These are phyloP conservation scores for Puffinus mauretanicus DNA, from an alignment of 2,113 vertebrate genomes.

Conservation along the genomic window DNA sequence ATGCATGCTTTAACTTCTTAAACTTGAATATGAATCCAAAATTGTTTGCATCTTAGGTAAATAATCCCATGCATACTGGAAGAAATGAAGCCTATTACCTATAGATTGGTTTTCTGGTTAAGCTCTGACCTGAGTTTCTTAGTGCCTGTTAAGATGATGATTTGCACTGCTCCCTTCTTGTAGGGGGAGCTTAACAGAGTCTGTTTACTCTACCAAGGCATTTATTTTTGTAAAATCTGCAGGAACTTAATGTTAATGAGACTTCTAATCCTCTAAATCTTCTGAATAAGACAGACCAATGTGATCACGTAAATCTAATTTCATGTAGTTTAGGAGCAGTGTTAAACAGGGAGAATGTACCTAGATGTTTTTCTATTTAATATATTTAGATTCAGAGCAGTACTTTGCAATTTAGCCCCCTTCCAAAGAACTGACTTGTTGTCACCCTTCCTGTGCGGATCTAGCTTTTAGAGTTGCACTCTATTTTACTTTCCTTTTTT, in stretches of 20 bases:
- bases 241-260: background rate
- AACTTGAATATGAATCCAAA: background rate
- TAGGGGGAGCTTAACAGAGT: background rate
- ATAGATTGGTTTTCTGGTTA: background rate
- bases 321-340: background rate
- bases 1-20: background rate
- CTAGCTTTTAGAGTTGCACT: background rate
- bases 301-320: background rate
- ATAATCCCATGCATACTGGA: background rate
- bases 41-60: background rate
- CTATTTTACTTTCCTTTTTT: background rate
- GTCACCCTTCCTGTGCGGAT: background rate
- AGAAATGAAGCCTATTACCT: background rate
- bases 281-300: background rate
- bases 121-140: background rate
- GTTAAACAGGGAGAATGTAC: background rate
- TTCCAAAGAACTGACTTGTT: background rate
- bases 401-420: background rate
- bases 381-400: background rate
- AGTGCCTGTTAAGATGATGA: background rate
- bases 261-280: background rate
- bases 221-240: background rate
- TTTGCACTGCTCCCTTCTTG: background rate
- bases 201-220: background rate
- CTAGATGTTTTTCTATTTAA: background rate